Evolutionary conservation across 2,888 invertebrate species (phyloP), one percentile per base, ranked within the genome.

Genomic region (Sclerodermus sp.): DNA sequence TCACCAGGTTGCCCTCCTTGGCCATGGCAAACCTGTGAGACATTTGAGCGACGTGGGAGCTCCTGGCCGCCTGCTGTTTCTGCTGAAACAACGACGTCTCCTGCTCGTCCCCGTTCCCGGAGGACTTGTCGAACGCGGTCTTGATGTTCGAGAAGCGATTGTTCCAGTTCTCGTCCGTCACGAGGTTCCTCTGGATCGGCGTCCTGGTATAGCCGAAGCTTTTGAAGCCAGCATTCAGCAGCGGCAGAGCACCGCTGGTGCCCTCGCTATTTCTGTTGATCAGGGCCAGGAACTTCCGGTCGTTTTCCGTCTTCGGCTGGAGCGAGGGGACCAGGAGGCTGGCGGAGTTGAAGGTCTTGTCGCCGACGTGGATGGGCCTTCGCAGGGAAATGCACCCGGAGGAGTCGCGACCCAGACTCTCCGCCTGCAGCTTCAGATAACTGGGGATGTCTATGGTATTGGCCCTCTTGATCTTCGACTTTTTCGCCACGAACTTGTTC

Each of bases 381-480:
- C 84, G 79, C 0, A 87, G 66, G 0, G 85, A 83, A 29, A 81
- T 73, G 41, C 70, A 67, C 1, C 68, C 66, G 37, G 75, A 74
- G 14, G 63, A 56, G 31, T 72, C 76, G 23, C 64, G 60, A 16
- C 70, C 76, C 57, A 62, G 71, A 62, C 64, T 73, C 41, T 71
- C 71, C 31, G 68, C 71, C 45, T 77, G 74, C 0, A 80, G 67
- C 18, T 76, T 74, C 12, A 75, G 42, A 41, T 76, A 78, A 49
- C 90, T 90, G 0, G 92, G 91, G 71, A 93, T 91, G 70, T 93
- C 92, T 56, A 93, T 91, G 1, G 93, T 93, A 64, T 93, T 93
- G 2, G 93, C 92, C 13, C 93, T 84, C 77, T 92, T 93, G 87
- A 93, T 90, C 65, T 88, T 86, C 17, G 87, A 81, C 70, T 89